Conservation (phyloP, 2,113 vertebrate species). For the Percopsis transmontana region DNA sequence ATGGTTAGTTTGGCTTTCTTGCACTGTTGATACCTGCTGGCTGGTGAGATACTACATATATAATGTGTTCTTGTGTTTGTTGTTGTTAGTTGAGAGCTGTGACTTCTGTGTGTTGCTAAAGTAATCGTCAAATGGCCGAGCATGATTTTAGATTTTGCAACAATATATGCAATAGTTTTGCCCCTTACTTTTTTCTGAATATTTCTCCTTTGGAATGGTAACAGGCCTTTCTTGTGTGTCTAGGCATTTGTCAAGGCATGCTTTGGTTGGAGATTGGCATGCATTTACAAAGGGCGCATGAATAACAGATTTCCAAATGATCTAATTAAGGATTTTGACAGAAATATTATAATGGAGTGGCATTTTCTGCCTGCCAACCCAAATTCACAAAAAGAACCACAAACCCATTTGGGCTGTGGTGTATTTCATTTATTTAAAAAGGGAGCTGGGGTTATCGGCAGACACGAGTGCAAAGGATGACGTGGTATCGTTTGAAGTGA, state of each 20-base stretch:
- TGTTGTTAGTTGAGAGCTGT: no score
- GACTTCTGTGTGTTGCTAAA: no score
- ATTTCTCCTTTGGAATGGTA: no score
- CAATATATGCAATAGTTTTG: no score
- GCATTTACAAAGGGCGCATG: conserved; percentile 17
- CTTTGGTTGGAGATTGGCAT: conserved; percentile 1
- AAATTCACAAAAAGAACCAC: background rate
- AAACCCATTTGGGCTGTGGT: background rate
- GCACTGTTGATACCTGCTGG: background rate
- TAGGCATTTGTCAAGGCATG: no score
- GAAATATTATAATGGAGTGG: background rate
- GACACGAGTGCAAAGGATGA: conserved; percentile 4
- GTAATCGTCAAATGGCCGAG: no score
- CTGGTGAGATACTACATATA: no score
- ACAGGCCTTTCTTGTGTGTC: no score
- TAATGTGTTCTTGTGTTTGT: no score
- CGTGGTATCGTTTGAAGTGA: background rate
- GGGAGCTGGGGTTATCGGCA: conserved; percentile 16
- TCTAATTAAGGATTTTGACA: background rate
- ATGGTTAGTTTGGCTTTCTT: background rate
- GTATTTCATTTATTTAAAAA: conserved; percentile 10
- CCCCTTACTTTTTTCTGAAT: no score
- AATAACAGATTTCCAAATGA: background rate
- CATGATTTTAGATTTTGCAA: no score
- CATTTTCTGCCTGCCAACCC: background rate